Percentiles rank a stretch among this genome's conserved stretches.
These are phyloP conservation scores for Apeltes quadracus DNA, from an alignment of 2,113 vertebrate genomes.

Conservation along the genomic window DNA sequence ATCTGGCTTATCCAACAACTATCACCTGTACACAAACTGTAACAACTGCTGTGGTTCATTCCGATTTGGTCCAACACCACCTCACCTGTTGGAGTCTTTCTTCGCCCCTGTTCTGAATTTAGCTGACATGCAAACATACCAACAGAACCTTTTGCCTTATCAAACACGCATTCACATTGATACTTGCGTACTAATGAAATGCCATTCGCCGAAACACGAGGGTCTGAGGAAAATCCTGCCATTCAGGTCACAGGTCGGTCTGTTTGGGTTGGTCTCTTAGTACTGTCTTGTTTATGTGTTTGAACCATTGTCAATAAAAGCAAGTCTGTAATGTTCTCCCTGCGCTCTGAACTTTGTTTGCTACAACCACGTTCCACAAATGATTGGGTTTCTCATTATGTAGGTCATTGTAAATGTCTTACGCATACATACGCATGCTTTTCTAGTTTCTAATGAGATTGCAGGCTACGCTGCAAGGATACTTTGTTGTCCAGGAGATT, in stretches of 20 bases:
- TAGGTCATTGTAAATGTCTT: not conserved
- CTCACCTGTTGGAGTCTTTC: not conserved
- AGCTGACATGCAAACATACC: conserved; percentile 13
- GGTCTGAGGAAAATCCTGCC: not conserved
- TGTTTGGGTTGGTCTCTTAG: conserved; percentile 18
- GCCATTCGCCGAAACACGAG: not conserved
- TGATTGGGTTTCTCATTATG: not conserved
- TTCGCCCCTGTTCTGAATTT: not conserved
- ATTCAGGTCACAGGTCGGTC: conserved; percentile 34
- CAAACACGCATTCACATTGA: conserved; percentile 60
- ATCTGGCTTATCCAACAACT: too few relatives aligned
- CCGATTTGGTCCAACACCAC: not conserved
- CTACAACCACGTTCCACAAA: not conserved
- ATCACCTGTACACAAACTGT: too few relatives aligned
- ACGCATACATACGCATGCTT: not conserved
- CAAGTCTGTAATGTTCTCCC: conserved; percentile 35
- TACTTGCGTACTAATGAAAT: conserved; percentile 8
- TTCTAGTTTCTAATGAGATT: not conserved
- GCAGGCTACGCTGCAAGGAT: not conserved
- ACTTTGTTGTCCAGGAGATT: conserved; percentile 19
- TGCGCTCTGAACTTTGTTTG: not conserved
- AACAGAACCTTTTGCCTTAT: conserved; percentile 58
- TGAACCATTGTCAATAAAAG: conserved; percentile 69
- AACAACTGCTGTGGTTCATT: too few relatives aligned
- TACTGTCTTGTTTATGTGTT: conserved; percentile 51